Evolutionary conservation across 2,888 invertebrate species (phyloP).

Genomic region (Pemphredon lugubris): DNA sequence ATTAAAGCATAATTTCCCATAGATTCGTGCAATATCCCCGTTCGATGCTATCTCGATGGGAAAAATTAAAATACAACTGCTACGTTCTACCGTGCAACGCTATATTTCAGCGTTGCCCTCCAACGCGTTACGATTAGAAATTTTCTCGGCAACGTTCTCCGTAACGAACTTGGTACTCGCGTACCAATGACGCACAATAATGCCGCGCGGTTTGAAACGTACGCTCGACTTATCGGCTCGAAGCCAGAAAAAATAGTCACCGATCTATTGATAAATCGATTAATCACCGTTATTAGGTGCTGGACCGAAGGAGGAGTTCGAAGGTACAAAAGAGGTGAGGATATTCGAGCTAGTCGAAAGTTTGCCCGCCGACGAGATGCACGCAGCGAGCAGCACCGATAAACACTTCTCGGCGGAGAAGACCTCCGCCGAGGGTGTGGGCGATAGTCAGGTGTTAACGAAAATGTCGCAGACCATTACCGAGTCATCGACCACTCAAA

Average conservation of each 20-base stretch:
- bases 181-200: background rate
- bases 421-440: slow-evolving; percentile 63
- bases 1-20: too few species aligned
- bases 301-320: slow-evolving; percentile 66
- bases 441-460: slow-evolving; percentile 68
- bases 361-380: slow-evolving; percentile 74
- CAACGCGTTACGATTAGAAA: too few species aligned
- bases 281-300: slow-evolving; percentile 74
- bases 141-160: background rate
- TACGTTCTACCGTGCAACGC: too few species aligned
- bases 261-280: slow-evolving; percentile 75
- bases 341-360: slow-evolving; percentile 66
- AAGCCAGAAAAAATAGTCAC: slow-evolving; percentile 60
- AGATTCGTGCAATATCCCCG: too few species aligned
- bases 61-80: too few species aligned
- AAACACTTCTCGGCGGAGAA: slow-evolving; percentile 78
- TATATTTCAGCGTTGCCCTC: too few species aligned
- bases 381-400: slow-evolving; percentile 78
- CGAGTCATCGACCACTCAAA: slow-evolving; percentile 77
- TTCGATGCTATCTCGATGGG: too few species aligned
- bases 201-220: background rate
- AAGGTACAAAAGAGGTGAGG: slow-evolving; percentile 45
- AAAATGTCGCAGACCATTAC: slow-evolving; percentile 78
- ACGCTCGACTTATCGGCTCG: background rate
- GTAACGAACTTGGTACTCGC: too few species aligned